Evolutionary conservation across 2,113 vertebrate species (phyloP).

Genomic region (Burhinus bistriatus): DNA sequence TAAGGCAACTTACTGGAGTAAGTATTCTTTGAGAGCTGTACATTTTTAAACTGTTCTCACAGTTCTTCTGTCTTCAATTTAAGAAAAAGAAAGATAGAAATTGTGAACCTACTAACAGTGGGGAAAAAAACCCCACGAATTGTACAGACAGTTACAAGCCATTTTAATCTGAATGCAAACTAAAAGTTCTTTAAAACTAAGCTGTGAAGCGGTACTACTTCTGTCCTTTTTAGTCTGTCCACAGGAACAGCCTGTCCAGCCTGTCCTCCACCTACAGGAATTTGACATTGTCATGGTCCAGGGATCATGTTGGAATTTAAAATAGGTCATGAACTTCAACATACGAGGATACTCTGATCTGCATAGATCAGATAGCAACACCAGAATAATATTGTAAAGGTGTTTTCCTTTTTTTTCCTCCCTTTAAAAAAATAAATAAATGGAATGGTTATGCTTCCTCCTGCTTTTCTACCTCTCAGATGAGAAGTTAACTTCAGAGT

Average conservation of each 20-base stretch:
- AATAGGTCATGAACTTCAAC: not conserved
- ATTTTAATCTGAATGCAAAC: not conserved
- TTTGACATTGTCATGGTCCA: not conserved
- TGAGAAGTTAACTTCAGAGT: not conserved
- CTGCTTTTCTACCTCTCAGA: not conserved
- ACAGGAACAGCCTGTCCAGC: not conserved
- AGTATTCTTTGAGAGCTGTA: not conserved
- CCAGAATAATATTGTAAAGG: not conserved
- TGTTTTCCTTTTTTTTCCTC: not conserved
- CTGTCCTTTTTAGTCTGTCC: not conserved
- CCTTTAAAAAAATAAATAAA: not conserved
- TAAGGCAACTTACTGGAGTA: not conserved
- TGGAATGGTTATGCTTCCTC: accelerated
- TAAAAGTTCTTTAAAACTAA: not conserved
- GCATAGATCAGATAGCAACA: not conserved
- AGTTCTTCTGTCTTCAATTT: not conserved
- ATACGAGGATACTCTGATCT: not conserved
- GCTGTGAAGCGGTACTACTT: not conserved
- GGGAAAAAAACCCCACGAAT: not conserved
- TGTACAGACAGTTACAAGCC: not conserved
- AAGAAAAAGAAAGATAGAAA: not conserved
- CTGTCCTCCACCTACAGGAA: not conserved
- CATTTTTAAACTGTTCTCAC: not conserved
- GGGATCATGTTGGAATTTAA: not conserved
- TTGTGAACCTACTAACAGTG: not conserved